Evolutionary conservation across 2,888 invertebrate genomes (phyloP).

Genomic region (Pandemis heparana): DNA sequence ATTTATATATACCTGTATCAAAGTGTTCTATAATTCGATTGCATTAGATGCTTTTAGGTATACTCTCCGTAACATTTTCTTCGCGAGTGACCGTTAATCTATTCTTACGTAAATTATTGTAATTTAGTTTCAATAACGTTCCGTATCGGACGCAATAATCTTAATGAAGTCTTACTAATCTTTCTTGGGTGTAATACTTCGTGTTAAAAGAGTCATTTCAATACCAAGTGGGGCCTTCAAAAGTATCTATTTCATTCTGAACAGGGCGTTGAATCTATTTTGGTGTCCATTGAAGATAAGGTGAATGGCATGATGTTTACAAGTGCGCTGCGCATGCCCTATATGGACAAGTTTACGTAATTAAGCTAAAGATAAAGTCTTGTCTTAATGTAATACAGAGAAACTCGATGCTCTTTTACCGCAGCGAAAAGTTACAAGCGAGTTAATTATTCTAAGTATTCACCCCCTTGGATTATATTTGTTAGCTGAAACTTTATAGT

Average conservation of each 20-base stretch:
- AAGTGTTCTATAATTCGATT: background rate
- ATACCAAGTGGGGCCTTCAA: background rate
- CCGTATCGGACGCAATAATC: conserved; percentile 8
- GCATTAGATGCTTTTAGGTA: background rate
- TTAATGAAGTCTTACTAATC: conserved; percentile 13
- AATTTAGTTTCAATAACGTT: conserved; percentile 6
- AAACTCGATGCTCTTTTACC: conserved; percentile 13
- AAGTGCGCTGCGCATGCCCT: conserved; percentile 40
- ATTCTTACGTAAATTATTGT: conserved; percentile 25
- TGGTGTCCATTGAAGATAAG: conserved; percentile 45
- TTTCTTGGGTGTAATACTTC: conserved; percentile 5
- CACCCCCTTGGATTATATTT: background rate
- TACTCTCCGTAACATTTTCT: conserved; percentile 6
- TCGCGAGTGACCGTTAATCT: conserved; percentile 21
- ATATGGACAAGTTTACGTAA: conserved; percentile 38
- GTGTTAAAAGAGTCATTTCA: background rate
- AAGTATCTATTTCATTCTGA: background rate
- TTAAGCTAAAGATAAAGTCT: conserved; percentile 26
- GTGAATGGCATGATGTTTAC: conserved; percentile 45
- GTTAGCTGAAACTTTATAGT: background rate
- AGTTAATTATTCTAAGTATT: background rate
- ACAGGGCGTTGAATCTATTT: conserved; percentile 38
- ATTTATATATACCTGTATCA: background rate
- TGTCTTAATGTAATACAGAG: conserved; percentile 24
- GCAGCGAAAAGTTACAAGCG: conserved; percentile 6